Conservation (phyloP, 2,113 vertebrate genomes). For the Speoplatyrhinus poulsoni region DNA sequence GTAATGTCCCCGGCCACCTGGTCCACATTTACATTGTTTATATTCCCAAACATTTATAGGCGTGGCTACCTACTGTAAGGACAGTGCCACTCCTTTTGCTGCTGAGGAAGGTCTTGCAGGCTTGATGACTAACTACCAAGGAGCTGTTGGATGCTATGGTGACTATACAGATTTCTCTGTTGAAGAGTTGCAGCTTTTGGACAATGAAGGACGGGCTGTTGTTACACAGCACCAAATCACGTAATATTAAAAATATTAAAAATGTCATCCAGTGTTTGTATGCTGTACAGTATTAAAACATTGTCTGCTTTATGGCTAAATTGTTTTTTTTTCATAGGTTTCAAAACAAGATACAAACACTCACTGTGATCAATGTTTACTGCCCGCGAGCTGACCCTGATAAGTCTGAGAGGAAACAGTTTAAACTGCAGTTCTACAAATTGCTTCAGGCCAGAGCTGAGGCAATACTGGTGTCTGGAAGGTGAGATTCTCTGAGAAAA, state of each 20-base stretch:
- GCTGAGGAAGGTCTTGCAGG: conserved; percentile 89
- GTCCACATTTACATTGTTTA: background rate
- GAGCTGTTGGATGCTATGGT: conserved; percentile 79
- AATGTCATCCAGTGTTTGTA: background rate
- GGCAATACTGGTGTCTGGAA: conserved; percentile 77
- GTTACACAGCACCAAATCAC: conserved; percentile 83
- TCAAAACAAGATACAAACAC: conserved; percentile 63
- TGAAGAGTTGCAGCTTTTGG: conserved; percentile 83
- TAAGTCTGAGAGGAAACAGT: conserved; percentile 81
- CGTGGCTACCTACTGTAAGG: conserved; percentile 87
- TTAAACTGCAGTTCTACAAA: conserved; percentile 86
- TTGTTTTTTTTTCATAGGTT: conserved; percentile 43
- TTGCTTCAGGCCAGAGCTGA: conserved; percentile 83
- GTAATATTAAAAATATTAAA: conserved; percentile 54
- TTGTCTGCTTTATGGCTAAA: background rate
- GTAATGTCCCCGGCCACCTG: background rate
- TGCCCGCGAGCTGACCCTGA: conserved; percentile 86
- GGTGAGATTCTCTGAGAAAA: conserved; percentile 63
- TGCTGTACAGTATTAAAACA: background rate
- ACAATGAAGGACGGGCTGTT: conserved; percentile 84
- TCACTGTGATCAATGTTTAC: conserved; percentile 87
- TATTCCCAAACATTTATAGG: conserved; percentile 61
- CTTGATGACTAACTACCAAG: conserved; percentile 74
- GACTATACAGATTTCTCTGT: conserved; percentile 77
- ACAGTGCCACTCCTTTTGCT: conserved; percentile 77